Base-by-base conservation (phyloP, 2,888 invertebrate species). In the Acleris emargana region DNA sequence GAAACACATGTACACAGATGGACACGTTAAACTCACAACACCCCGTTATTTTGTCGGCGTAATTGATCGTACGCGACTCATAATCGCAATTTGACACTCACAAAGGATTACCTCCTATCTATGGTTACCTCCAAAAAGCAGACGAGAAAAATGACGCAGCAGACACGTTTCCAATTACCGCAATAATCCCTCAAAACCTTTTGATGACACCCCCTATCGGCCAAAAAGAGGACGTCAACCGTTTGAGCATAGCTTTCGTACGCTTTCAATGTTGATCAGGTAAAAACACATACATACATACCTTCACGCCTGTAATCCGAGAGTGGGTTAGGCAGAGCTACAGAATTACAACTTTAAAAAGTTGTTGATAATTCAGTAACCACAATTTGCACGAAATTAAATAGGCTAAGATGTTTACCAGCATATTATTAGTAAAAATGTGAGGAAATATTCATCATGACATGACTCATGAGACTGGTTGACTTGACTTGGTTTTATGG, bases 161-260 rank as follows among this genome's bases (percentile, higher is more conserved):
- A 72, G 73, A 76, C 78, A 78, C 77, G 79, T 78, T 72, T 76
- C 73, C 77, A 78, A 78, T 78, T 78, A 71, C 59, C 58, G 58
- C 67, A 69, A 75, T 75, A 77, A 77, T 77, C 68, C 64, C 38
- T 61, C 55, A 50, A 63, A 67, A 42, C 57, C 57, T 58, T 62
- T 13, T 38, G 38, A 38, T 59, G 62, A 51, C 64, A 54, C 59
- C 32, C 64, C 64, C 59, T 64, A 50, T 49, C 49, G 42, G 49
- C 59, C 54, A 38, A 64, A 64, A 64, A 55, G 32, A 25, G 43
- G 43, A 25, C 17, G 43, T 25, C 22, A 25, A 45, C 17, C 25
- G 25, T 45, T 57, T 43, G 20, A 25, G 6, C 18, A 11, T 20
- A 20, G n/a, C 17, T 49, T 16, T n/a, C 6, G 43, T 43, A 43